Conservation (phyloP, 2,888 invertebrate genomes). For the Pediacus dermestoides region DNA sequence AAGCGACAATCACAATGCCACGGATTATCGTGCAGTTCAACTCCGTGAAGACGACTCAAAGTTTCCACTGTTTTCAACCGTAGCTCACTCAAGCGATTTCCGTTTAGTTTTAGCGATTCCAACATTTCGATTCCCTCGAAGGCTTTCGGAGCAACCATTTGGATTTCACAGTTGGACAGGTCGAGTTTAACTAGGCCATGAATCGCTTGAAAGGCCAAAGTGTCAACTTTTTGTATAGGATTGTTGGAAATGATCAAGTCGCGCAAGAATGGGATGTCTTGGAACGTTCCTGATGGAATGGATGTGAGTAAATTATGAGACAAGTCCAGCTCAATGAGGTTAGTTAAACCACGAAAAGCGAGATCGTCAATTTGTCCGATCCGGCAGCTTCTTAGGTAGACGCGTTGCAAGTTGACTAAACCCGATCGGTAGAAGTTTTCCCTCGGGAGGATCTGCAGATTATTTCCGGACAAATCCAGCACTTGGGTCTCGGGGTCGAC, state of each 20-base stretch:
- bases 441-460: slow-evolving; percentile 75
- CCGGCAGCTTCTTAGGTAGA: slow-evolving; percentile 78
- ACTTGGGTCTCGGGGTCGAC: slow-evolving; percentile 89
- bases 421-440: slow-evolving; percentile 79
- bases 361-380: slow-evolving; percentile 81
- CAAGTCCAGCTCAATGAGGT: slow-evolving; percentile 85
- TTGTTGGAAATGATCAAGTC: slow-evolving; percentile 78
- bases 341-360: slow-evolving; percentile 82
- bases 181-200: slow-evolving; percentile 79
- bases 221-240: slow-evolving; percentile 75
- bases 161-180: slow-evolving; percentile 76
- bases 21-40: slow-evolving; percentile 82
- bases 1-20: slow-evolving; percentile 87
- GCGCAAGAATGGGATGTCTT: slow-evolving; percentile 75
- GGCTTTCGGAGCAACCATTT: slow-evolving; percentile 70
- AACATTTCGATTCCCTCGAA: slow-evolving; percentile 74
- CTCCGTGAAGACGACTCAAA: slow-evolving; percentile 69
- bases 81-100: slow-evolving; percentile 73
- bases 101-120: slow-evolving; percentile 76
- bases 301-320: slow-evolving; percentile 78
- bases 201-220: slow-evolving; percentile 70
- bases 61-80: slow-evolving; percentile 71
- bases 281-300: slow-evolving; percentile 76
- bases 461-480: slow-evolving; percentile 83
- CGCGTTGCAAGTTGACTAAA: slow-evolving; percentile 80